phyloP scores from a whole-genome alignment of 2,888 invertebrate species.

The Melanchra persicariae region DNA sequence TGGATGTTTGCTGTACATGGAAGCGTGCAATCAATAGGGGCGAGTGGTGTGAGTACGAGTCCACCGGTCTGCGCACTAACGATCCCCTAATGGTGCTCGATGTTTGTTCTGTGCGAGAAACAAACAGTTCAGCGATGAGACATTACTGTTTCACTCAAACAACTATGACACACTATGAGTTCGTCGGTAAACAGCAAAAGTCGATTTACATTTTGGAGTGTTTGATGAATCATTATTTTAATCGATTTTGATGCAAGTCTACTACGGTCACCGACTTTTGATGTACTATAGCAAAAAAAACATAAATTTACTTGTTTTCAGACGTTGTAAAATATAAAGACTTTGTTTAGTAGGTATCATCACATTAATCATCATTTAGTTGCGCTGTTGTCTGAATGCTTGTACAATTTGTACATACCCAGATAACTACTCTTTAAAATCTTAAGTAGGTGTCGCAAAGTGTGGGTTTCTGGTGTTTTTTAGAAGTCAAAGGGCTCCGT shows the following conservation, averaged over 20 bases:
- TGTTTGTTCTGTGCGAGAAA: conserved; percentile 55
- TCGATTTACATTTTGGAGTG: conserved; percentile 16
- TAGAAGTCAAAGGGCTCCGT: no score
- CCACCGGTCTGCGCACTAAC: conserved; percentile 54
- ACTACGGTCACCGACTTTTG: not conserved
- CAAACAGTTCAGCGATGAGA: conserved; percentile 46
- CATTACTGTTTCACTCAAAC: conserved; percentile 42
- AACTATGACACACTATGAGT: conserved; percentile 32
- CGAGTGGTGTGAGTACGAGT: conserved; percentile 35
- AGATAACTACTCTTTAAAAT: not conserved
- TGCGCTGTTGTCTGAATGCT: not conserved
- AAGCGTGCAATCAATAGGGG: conserved; percentile 67
- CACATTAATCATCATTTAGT: not conserved
- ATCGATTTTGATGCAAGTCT: conserved; percentile 10
- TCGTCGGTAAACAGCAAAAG: conserved; percentile 4
- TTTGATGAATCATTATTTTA: not conserved
- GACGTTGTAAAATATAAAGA: no score
- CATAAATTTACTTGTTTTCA: not conserved
- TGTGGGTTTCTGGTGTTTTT: no score
- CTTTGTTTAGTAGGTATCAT: not conserved
- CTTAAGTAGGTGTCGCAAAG: not conserved
- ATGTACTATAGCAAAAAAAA: not conserved
- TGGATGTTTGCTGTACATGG: conserved; percentile 67
- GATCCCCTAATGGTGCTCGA: conserved; percentile 67
- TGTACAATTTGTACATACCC: not conserved